phyloP scores from a whole-genome alignment of 1,140 invertebrate species.

The Ericerus pela region DNA sequence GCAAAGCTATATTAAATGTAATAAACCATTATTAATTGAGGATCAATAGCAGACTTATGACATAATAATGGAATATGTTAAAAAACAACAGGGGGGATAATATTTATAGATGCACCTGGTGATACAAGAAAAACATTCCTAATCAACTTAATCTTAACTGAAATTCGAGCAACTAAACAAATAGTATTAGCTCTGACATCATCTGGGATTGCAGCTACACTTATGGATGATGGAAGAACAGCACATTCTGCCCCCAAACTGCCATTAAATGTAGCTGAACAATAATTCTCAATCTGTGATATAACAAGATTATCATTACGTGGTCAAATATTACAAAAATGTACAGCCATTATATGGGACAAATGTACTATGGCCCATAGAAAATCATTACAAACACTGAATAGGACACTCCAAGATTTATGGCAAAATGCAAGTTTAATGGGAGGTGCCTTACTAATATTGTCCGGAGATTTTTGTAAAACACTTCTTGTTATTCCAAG shows the following conservation, averaged over 20 bases:
- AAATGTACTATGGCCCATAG: slow-evolving; percentile 31
- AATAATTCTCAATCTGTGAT: slow-evolving; percentile 20
- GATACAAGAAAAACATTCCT: slow-evolving; percentile 31
- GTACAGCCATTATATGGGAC: slow-evolving; percentile 30
- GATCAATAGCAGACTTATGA: background rate
- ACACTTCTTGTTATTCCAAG: slow-evolving; percentile 28
- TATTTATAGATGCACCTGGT: slow-evolving; percentile 25
- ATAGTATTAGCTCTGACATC: slow-evolving; percentile 35
- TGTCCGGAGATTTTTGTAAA: slow-evolving; percentile 27
- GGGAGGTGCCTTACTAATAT: slow-evolving; percentile 24
- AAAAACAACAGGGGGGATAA: background rate
- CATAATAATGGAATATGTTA: background rate
- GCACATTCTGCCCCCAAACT: slow-evolving; percentile 35
- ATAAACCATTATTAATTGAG: no score
- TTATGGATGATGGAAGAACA: slow-evolving; percentile 35
- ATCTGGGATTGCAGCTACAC: slow-evolving; percentile 38
- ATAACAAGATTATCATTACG: slow-evolving; percentile 17
- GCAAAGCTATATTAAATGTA: no score
- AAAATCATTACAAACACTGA: slow-evolving; percentile 25
- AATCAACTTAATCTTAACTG: slow-evolving; percentile 25
- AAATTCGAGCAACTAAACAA: slow-evolving; percentile 17
- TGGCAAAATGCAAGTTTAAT: slow-evolving; percentile 13
- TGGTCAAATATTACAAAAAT: background rate
- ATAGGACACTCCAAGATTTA: slow-evolving; percentile 21
- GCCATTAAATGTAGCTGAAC: slow-evolving; percentile 18